These are phyloP conservation scores for Plumapathes pennacea DNA, from an alignment of 92 coral and sea anemone species.

Conservation along the genomic window DNA sequence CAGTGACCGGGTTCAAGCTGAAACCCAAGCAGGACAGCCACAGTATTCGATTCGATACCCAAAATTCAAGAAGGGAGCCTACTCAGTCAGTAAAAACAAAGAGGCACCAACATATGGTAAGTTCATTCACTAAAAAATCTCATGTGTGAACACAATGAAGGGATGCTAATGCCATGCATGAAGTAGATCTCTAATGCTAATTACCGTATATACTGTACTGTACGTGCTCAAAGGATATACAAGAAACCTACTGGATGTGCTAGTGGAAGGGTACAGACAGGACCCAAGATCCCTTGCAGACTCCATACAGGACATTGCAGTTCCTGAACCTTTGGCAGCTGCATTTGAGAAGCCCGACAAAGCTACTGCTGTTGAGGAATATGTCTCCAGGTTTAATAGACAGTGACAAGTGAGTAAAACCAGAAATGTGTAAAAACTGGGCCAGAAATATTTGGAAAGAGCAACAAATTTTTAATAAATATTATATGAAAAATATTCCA, in stretches of 20 bases:
- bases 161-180: too few relatives aligned
- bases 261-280: neutral
- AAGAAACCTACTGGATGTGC: neutral
- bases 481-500: too few relatives aligned
- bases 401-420: too few relatives aligned
- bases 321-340: constrained; percentile 14
- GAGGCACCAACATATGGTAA: constrained; percentile 2
- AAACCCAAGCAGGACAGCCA: constrained; percentile 6
- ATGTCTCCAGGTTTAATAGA: neutral
- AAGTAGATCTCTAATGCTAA: too few relatives aligned
- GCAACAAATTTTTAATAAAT: too few relatives aligned
- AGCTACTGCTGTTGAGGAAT: constrained; percentile 14
- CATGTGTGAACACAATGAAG: too few relatives aligned
- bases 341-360: constrained; percentile 17
- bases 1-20: constrained; percentile 17
- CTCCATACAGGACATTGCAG: neutral
- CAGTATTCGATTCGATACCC: constrained; percentile 9
- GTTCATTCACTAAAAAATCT: neutral
- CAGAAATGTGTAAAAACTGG: too few relatives aligned
- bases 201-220: too few relatives aligned
- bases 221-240: constrained; percentile 1
- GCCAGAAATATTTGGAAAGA: too few relatives aligned
- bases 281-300: neutral
- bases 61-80: constrained; percentile 9
- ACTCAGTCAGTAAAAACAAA: constrained; percentile 4